Percentiles rank a stretch among this genome's conserved stretches.
These are phyloP conservation scores for Sarcophilus harrisii DNA, from an alignment of 2,797 vertebrate genomes.

Conservation along the genomic window DNA sequence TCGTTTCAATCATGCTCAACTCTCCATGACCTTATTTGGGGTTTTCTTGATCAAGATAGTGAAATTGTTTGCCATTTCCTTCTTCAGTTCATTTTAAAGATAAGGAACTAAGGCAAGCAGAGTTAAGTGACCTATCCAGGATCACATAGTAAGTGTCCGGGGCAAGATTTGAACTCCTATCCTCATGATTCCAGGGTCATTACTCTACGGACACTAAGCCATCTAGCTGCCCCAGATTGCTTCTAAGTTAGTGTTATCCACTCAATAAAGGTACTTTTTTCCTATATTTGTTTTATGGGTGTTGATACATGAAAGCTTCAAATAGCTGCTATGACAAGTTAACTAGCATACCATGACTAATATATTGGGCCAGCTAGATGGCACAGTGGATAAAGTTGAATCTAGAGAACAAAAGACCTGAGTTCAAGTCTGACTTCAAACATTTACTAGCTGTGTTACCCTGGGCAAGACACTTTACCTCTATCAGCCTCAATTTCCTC, in stretches of 20 bases:
- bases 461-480: background rate
- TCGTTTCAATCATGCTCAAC: no score
- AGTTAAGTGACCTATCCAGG: no score
- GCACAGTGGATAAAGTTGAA: background rate
- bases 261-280: background rate
- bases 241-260: background rate
- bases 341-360: background rate
- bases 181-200: no score
- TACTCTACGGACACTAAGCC: no score
- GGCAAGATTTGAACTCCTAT: no score
- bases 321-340: background rate
- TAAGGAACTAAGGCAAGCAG: no score
- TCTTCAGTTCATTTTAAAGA: no score
- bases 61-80: no score
- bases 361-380: background rate
- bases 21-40: no score
- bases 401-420: background rate
- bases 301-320: background rate
- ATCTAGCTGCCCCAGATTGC: background rate
- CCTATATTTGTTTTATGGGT: background rate
- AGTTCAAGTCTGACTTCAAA: background rate
- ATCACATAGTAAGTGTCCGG: no score
- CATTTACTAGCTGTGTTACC: background rate
- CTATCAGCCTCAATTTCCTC: background rate
- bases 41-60: no score